Percentiles rank a stretch among this genome's conserved stretches.
Evolutionary conservation across 2,113 vertebrate genomes (phyloP).

Genomic region (Sylvia atricapilla): DNA sequence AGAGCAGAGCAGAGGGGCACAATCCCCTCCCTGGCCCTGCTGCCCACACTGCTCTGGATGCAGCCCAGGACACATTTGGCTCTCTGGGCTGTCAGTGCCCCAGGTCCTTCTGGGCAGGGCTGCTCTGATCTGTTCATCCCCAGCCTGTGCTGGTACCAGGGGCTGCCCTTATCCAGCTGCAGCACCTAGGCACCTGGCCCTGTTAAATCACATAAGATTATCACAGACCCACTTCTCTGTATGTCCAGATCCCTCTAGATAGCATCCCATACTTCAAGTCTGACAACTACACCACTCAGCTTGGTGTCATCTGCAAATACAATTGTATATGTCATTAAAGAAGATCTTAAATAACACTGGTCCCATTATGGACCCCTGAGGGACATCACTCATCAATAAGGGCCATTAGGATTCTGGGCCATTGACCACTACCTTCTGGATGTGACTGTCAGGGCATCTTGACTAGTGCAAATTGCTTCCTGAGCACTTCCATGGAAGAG

Average conservation of each 20-base stretch:
- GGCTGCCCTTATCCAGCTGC: accelerated
- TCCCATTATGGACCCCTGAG: accelerated
- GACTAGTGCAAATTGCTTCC: neutral
- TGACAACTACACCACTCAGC: too few species aligned
- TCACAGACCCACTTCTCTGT: neutral
- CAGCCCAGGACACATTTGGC: neutral
- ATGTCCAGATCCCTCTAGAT: neutral
- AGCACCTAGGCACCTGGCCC: neutral
- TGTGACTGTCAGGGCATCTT: neutral
- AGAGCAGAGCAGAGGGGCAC: neutral
- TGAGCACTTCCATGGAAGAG: neutral
- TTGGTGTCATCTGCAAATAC: neutral
- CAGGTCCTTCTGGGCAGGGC: neutral
- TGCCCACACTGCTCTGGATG: neutral
- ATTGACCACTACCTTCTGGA: neutral
- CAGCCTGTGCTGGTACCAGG: too few species aligned
- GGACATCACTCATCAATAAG: neutral
- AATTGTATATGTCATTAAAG: accelerated
- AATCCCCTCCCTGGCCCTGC: neutral
- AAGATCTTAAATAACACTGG: neutral
- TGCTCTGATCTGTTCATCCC: neutral
- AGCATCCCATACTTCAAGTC: neutral
- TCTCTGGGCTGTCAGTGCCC: neutral
- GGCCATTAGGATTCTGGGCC: neutral
- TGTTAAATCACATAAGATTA: neutral